These are phyloP conservation scores for Melanaphis sacchari DNA, from an alignment of 1,140 invertebrate genomes.

Conservation along the genomic window DNA sequence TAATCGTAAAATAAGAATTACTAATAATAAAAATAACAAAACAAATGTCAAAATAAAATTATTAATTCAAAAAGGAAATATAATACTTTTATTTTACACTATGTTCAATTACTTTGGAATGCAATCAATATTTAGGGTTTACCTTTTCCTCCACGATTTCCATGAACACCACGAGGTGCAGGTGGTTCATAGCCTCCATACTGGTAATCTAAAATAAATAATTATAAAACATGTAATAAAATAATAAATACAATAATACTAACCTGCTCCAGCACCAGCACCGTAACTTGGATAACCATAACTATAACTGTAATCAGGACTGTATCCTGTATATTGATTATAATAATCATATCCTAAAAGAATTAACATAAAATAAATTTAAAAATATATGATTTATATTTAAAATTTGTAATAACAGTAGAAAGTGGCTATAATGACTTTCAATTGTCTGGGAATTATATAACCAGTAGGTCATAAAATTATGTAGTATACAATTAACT, in stretches of 20 bases:
- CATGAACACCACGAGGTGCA: slow-evolving; percentile 51
- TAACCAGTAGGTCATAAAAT: neutral
- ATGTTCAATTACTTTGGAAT: slow-evolving; percentile 43
- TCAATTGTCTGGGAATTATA: neutral
- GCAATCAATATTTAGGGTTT: slow-evolving; percentile 47
- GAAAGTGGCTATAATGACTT: slow-evolving; percentile 1
- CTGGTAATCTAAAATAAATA: slow-evolving; percentile 45
- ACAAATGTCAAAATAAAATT: slow-evolving; percentile 55
- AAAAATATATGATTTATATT: neutral
- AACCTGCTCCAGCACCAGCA: slow-evolving; percentile 56
- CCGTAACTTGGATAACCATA: slow-evolving; percentile 58
- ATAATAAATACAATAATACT: neutral
- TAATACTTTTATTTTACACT: slow-evolving; percentile 55
- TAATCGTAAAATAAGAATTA: slow-evolving; percentile 31
- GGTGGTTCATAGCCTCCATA: slow-evolving; percentile 54
- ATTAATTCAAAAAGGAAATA: slow-evolving; percentile 54
- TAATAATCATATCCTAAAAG: slow-evolving; percentile 53
- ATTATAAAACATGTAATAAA: neutral
- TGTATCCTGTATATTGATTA: slow-evolving; percentile 54
- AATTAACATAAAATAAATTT: neutral
- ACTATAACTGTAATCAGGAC: slow-evolving; percentile 56
- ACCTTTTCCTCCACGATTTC: slow-evolving; percentile 57
- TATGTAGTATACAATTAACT: neutral
- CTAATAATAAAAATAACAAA: slow-evolving; percentile 49
- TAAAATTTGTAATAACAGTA: neutral